These are phyloP conservation scores for Syngnathoides biaculeatus DNA, from an alignment of 2,113 vertebrate species.

Conservation along the genomic window DNA sequence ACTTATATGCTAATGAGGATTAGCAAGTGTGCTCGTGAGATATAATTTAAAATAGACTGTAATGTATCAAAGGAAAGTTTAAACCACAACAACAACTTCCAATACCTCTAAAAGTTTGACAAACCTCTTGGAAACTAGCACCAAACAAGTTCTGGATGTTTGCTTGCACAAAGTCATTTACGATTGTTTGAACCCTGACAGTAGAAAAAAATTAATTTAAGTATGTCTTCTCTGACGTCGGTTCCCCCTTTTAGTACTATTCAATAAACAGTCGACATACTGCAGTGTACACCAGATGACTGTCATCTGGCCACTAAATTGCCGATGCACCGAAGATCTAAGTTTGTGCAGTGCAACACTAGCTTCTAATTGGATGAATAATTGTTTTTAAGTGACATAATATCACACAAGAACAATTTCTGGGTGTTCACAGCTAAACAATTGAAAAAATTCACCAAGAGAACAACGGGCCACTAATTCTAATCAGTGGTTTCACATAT, in stretches of 20 bases:
- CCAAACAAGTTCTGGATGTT: background rate
- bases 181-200: background rate
- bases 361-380: background rate
- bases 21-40: background rate
- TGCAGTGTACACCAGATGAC: background rate
- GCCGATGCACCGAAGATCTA: background rate
- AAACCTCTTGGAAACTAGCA: background rate
- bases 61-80: background rate
- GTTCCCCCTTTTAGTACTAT: background rate
- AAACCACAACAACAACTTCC: background rate
- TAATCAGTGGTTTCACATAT: background rate
- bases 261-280: background rate
- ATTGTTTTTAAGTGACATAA: background rate
- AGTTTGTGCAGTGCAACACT: background rate
- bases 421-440: background rate
- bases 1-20: background rate
- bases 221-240: too few relatives aligned
- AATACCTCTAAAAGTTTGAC: background rate
- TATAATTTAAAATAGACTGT: background rate
- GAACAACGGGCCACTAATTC: background rate
- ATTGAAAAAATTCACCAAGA: background rate
- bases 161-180: background rate
- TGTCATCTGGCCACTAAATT: background rate
- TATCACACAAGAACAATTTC: background rate
- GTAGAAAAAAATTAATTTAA: background rate